phyloP scores from a whole-genome alignment of 2,888 invertebrate species.

The Agrochola macilenta region DNA sequence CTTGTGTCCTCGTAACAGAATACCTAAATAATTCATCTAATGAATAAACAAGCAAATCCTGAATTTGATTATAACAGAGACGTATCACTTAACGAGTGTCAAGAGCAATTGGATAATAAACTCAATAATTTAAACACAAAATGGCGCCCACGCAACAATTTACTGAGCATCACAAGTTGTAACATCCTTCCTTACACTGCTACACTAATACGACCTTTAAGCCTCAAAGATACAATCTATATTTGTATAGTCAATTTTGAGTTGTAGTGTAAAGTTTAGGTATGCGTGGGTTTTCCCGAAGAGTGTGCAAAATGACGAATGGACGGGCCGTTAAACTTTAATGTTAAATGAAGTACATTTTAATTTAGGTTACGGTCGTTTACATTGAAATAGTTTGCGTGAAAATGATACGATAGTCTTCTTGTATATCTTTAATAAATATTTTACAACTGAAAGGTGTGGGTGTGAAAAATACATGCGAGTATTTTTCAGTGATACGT shows the following conservation, averaged over 20 bases:
- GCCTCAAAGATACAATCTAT: neutral
- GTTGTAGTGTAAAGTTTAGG: constrained; percentile 20
- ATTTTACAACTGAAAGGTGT: constrained; percentile 31
- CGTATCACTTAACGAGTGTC: constrained; percentile 67
- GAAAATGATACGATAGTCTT: constrained; percentile 32
- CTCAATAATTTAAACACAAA: constrained; percentile 61
- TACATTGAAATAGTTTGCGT: constrained; percentile 49
- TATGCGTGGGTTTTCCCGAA: constrained; percentile 44
- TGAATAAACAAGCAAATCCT: constrained; percentile 45
- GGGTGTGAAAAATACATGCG: neutral
- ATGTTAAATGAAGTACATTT: constrained; percentile 60
- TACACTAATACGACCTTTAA: constrained; percentile 12
- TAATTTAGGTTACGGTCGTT: constrained; percentile 61
- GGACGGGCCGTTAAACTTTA: constrained; percentile 44
- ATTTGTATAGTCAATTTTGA: constrained; percentile 1
- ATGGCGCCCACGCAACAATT: constrained; percentile 66
- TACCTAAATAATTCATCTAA: constrained; percentile 22
- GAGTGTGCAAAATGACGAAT: constrained; percentile 53
- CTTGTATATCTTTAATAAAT: constrained; percentile 14
- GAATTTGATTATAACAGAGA: constrained; percentile 62
- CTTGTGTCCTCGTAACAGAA: neutral
- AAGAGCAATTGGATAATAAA: constrained; percentile 71
- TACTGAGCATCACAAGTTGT: constrained; percentile 37
- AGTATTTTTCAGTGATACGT: constrained; percentile 14
- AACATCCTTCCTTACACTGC: constrained; percentile 36